Conservation (phyloP, 2,113 vertebrate genomes). For the Desmodus rotundus region DNA sequence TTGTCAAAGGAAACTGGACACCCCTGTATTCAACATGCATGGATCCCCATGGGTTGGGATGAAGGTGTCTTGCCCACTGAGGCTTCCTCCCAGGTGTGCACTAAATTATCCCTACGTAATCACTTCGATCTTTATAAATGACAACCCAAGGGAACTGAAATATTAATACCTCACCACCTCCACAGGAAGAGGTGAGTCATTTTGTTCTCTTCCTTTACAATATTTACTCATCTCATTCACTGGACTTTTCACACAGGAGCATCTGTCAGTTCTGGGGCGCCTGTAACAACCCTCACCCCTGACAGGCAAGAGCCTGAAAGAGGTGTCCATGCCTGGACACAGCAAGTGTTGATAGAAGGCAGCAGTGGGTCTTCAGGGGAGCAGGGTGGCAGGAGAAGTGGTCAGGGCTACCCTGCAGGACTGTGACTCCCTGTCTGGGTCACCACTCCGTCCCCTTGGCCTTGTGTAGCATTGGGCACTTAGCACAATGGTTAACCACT, state of each 20-base stretch:
- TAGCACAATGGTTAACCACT: neutral
- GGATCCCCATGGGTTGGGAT: neutral
- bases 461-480: neutral
- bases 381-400: neutral
- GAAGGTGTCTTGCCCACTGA: neutral
- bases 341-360: too few relatives aligned
- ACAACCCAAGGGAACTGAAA: conserved; percentile 69
- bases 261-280: rapidly evolving
- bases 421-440: neutral
- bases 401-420: neutral
- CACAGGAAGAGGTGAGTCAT: conserved; percentile 58
- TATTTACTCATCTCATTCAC: conserved; percentile 40
- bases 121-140: conserved; percentile 65
- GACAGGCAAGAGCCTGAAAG: too few relatives aligned
- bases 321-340: neutral
- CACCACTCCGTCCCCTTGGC: neutral
- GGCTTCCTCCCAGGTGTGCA: neutral
- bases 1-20: neutral
- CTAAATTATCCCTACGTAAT: conserved; percentile 51
- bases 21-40: rapidly evolving
- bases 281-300: neutral
- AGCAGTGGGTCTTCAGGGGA: neutral
- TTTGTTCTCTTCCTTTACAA: conserved; percentile 54
- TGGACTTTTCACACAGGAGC: neutral
- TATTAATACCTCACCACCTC: conserved; percentile 60